Percentiles rank a stretch among this genome's conserved stretches.
These are phyloP conservation scores for Mus musculus DNA, from an alignment of 2,113 vertebrate species.

Conservation along the genomic window GRCm39 chr2:83360001-83360500, in stretches of 20 bases:
- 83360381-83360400: no score
- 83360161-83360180: neutral
- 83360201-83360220: neutral
- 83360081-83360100: neutral
- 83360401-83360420: no score
- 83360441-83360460: no score
- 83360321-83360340: no score
- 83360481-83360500: no score
- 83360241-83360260: neutral
- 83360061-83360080: neutral
- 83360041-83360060: neutral
- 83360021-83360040: neutral
- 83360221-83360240: neutral
- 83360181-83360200: neutral
- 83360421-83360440: no score
- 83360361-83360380: no score
- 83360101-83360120: neutral
- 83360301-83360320: neutral
- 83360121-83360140: neutral
- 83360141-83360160: neutral
- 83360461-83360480: no score
- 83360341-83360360: no score
- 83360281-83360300: neutral
- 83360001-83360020: neutral
- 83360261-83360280: neutral